Evolutionary conservation across 2,888 invertebrate species (phyloP).

Genomic region (Heliconius cydno): DNA sequence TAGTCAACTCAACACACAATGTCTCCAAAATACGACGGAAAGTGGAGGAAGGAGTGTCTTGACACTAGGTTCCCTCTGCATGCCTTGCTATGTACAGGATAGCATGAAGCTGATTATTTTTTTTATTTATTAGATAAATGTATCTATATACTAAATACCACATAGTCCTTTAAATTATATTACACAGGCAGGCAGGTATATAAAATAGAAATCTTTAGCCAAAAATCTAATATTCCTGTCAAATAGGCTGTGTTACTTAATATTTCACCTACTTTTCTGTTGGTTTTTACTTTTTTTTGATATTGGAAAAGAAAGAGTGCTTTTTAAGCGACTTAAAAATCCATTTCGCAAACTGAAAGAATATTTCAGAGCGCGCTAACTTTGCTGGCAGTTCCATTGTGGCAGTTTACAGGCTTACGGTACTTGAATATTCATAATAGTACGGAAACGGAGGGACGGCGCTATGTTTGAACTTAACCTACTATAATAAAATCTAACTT

Average conservation of each 20-base stretch:
- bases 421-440: constrained; percentile 40
- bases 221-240: background rate
- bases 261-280: constrained; percentile 4
- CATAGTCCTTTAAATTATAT: background rate
- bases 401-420: constrained; percentile 41
- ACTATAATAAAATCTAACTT: constrained; percentile 34
- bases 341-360: constrained; percentile 43
- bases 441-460: constrained; percentile 30
- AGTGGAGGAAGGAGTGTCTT: no score
- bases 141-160: background rate
- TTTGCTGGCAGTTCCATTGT: constrained; percentile 44
- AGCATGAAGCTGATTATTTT: no score
- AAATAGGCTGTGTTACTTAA: background rate
- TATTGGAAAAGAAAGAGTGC: constrained; percentile 37
- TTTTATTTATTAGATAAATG: background rate
- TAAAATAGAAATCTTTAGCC: background rate
- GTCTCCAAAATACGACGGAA: no score
- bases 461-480: constrained; percentile 37
- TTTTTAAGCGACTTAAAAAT: constrained; percentile 44
- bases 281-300: constrained; percentile 29
- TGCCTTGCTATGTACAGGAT: no score
- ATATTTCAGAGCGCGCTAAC: constrained; percentile 40
- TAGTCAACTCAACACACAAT: no score
- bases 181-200: background rate
- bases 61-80: no score